A percentile compares a stretch with the other conserved stretches of the same genome.
phyloP scores from a whole-genome alignment of 2,797 vertebrate genomes.

The Eidolon dupreanum region DNA sequence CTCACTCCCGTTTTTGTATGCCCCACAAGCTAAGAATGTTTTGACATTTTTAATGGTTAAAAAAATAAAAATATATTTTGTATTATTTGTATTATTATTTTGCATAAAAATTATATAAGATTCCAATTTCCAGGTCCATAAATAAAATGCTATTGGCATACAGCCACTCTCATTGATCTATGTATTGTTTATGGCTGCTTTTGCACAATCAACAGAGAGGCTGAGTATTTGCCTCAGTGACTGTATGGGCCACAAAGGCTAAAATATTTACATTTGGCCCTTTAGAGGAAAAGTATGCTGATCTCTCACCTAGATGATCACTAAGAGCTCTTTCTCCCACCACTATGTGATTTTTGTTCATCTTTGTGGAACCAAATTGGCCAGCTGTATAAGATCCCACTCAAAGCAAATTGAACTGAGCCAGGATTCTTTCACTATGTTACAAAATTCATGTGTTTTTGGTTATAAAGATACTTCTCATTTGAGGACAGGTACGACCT shows the following conservation, averaged over 20 bases:
- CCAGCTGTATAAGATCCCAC: not conserved
- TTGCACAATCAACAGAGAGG: not conserved
- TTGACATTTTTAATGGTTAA: not conserved
- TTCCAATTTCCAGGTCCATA: not conserved
- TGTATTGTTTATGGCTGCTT: not conserved
- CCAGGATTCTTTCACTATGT: not conserved
- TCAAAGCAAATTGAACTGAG: not conserved
- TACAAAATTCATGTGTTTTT: slow-evolving; percentile 14
- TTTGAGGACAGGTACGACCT: not conserved
- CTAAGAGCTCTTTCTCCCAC: not conserved
- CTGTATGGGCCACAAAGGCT: not conserved
- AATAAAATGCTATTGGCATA: not conserved
- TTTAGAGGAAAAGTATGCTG: not conserved
- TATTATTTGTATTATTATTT: not conserved
- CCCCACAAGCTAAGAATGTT: not conserved
- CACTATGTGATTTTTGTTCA: not conserved
- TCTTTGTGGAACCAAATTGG: not conserved
- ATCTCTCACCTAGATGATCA: not conserved
- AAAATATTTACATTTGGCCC: not conserved
- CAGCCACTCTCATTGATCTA: not conserved
- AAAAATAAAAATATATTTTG: not conserved
- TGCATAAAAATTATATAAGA: not conserved
- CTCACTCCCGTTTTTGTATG: not conserved
- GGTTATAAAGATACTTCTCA: slow-evolving; percentile 5
- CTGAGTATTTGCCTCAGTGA: not conserved